Percentiles rank a stretch among this genome's conserved stretches.
Evolutionary conservation across 2,888 invertebrate species (phyloP).

Genomic region (Belgica antarctica): DNA sequence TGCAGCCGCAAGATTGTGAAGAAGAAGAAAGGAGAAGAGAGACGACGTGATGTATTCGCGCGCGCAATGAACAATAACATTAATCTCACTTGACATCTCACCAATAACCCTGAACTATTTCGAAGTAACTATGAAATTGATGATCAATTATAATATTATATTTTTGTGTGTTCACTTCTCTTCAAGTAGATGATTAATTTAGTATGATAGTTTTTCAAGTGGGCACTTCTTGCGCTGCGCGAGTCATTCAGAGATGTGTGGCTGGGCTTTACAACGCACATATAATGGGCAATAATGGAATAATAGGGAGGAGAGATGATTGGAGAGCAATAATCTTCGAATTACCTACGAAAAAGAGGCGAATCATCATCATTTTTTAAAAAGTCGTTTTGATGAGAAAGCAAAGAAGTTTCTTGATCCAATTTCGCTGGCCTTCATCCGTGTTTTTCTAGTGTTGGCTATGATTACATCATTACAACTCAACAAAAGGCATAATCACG

Average conservation of each 20-base stretch:
- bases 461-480: constrained; percentile 23
- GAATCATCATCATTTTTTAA: constrained; percentile 28
- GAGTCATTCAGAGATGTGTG: neutral
- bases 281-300: constrained; percentile 38
- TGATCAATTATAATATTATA: constrained; percentile 37
- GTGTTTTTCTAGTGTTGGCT: constrained; percentile 6
- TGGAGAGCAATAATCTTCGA: constrained; percentile 20
- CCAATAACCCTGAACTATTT: constrained; percentile 43
- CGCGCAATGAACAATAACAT: constrained; percentile 32
- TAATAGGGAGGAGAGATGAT: constrained; percentile 33
- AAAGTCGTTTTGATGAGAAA: constrained; percentile 26
- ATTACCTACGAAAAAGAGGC: neutral
- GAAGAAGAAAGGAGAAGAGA: neutral
- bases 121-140: constrained; percentile 28
- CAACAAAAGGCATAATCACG: constrained; percentile 10
- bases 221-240: neutral
- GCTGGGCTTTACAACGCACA: neutral
- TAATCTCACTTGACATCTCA: constrained; percentile 43
- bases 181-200: constrained; percentile 34
- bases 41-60: constrained; percentile 30
- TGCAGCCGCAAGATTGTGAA: too few species aligned
- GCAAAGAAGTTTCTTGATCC: constrained; percentile 14
- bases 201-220: constrained; percentile 33
- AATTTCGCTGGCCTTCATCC: neutral
- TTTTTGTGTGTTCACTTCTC: constrained; percentile 22